Evolutionary conservation across 2,888 invertebrate species (phyloP), one percentile per base, ranked within the genome.

Genomic region (Mesorhabditis spiculigera): DNA sequence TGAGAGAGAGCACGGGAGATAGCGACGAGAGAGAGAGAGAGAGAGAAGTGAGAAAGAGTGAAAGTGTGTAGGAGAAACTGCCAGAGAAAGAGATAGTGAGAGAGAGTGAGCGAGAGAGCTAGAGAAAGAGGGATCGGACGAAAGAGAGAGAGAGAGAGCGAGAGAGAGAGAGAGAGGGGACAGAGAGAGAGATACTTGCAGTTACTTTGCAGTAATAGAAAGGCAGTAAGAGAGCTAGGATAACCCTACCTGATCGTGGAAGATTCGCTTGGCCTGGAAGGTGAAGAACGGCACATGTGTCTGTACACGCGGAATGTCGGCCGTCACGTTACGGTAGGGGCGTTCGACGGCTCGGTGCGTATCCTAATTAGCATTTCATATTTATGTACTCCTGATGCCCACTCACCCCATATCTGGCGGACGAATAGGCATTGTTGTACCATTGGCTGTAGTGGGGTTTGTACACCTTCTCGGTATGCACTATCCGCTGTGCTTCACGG

Each of bases 281-380:
- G 82, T 78, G 76, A 82, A 85, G 69, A 78, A 83, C 28, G 85
- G 85, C 16, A 85, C 82, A 68, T 85, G 83, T 10, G 81, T 78
- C 28, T 73, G 72, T 42, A 72, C 68, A 5, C 69, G 70, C 5
- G 70, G 67, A 44, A 78, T 68, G 65, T 71, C 73, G 16, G 72
- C 61, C 28, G 78, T 75, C 62, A 72, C 73, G 10, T 16, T 41
- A 13, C 65, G 42, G 69, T 76, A 78, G 43, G 78, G 79, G 66
- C 75, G 78, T 63, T 70, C 73, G 65, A 85, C 73, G 68, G 77
- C 80, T 42, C 78, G 72, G 69, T 82, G 84, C 8, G 82, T 83
- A 71, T 83, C 82, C 75, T 80, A 16, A 44, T 50, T 66, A 43
- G 44, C 5, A 43, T n/a, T 58, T 2, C 10, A 58, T n/a, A 58